phyloP scores from a whole-genome alignment of 2,888 invertebrate species.

The Drosophila anceps region DNA sequence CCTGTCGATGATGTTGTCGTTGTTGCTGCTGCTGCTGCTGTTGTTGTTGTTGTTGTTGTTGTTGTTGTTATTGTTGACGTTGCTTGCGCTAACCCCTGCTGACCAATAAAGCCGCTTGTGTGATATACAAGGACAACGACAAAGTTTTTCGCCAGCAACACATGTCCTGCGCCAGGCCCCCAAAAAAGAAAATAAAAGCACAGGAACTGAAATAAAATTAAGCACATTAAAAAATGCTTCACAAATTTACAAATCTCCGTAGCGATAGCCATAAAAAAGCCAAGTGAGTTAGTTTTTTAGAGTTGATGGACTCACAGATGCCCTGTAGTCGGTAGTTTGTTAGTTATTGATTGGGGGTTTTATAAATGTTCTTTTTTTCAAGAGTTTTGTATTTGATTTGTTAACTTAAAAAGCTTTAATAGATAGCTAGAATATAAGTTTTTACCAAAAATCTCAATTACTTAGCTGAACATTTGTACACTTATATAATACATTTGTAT shows the following conservation, averaged over 20 bases:
- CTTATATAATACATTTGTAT: too few species aligned
- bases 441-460: too few species aligned
- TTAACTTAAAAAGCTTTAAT: too few species aligned
- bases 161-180: conserved; percentile 53
- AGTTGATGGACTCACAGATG: not conserved
- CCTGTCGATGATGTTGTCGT: conserved; percentile 19
- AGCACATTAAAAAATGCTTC: conserved; percentile 81
- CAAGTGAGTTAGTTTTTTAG: not conserved
- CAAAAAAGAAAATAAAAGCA: conserved; percentile 33
- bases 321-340: not conserved
- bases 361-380: too few species aligned
- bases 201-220: conserved; percentile 69
- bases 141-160: conserved; percentile 70
- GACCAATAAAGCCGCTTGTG: conserved; percentile 81
- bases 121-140: conserved; percentile 73
- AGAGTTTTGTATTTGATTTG: too few species aligned
- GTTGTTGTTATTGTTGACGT: conserved; percentile 30
- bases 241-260: conserved; percentile 78
- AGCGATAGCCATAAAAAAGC: conserved; percentile 38
- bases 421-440: too few species aligned
- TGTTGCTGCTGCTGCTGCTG: too few species aligned
- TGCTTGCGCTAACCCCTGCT: conserved; percentile 70
- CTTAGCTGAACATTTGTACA: too few species aligned
- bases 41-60: conserved; percentile 28
- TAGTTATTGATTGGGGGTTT: not conserved